phyloP scores from a whole-genome alignment of 2,113 vertebrate species.

The Galeopterus variegatus region DNA sequence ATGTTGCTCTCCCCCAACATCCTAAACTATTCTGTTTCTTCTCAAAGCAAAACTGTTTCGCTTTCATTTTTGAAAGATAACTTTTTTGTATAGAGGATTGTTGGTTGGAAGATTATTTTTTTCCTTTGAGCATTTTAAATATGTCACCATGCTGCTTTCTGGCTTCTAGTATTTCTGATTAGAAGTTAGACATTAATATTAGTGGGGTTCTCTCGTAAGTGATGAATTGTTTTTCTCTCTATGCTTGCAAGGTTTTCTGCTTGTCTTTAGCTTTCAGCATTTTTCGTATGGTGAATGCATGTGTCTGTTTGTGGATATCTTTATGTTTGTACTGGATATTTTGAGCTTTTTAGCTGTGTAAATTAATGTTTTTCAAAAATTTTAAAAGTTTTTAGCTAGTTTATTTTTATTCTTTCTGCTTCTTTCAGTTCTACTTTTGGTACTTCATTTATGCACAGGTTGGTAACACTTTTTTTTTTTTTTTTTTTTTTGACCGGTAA shows the following conservation, averaged over 20 bases:
- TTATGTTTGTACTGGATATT: no score
- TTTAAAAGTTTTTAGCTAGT: background rate
- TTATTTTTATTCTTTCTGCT: background rate
- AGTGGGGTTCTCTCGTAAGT: background rate
- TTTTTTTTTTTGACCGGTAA: no score
- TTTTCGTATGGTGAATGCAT: no score
- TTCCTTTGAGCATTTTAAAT: background rate
- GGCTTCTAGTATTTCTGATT: background rate
- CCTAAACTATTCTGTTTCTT: no score
- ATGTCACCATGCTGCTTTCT: background rate
- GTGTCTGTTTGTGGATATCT: background rate
- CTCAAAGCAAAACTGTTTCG: no score
- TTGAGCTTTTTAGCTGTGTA: background rate
- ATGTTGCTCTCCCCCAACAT: no score
- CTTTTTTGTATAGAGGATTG: background rate
- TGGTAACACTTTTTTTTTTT: background rate
- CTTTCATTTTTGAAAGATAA: background rate
- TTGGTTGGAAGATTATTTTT: background rate
- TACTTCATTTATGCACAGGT: background rate
- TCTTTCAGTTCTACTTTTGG: background rate
- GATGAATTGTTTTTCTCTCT: background rate
- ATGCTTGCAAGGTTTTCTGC: background rate
- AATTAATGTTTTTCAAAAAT: background rate
- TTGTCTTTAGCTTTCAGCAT: background rate
- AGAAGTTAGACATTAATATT: background rate